Base-by-base conservation (phyloP, 2,888 invertebrate genomes). In the Dryomyza anilis region DNA sequence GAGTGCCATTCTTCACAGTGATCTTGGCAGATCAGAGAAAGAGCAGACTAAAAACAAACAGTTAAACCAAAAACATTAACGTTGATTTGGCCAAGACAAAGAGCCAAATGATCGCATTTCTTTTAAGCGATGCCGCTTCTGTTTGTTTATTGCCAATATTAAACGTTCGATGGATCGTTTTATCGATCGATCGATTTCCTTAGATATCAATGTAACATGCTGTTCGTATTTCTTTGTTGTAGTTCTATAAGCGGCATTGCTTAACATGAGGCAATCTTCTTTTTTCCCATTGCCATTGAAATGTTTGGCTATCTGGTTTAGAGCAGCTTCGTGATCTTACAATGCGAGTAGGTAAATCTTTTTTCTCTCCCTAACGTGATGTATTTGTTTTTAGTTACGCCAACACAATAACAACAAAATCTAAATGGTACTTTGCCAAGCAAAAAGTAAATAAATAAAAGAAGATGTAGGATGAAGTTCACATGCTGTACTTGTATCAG, bases 81-180 rank as follows among this genome's bases (percentile, higher is more conserved):
- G 23, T 21, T 10, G 50, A 25, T 50, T 25, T 7, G 19, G 50
- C 25, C 21, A 23, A 43, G 50, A 50, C 50, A 50, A 50, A 50
- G 25, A 50, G 27, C 50, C 23, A 50, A 50, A 27, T 50, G 50
- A 25, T 50, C 33, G 55, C 55, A 36, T 58, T 39, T 43, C 58
- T 58, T 58, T 58, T 45, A 25, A 43, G 65, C 69, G 52, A 67
- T 67, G 70, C 70, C 70, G 70, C 70, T 69, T 67, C 70, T 69
- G 70, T 70, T 69, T 70, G 70, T 70, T 70, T 70, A 69, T 70
- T 69, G 60, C 67, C 66, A 67, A 67, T 69, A 69, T 69, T 67
- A 70, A 70, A 67, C 70, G 67, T 19, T 55, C 36, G 36, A 55
- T 36, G 36, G 55, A 55, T 55, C 33, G 55, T 36, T 55, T 21